These are phyloP conservation scores for Anolis apletophallus DNA, from an alignment of 2,797 vertebrate genomes.

Conservation along the genomic window DNA sequence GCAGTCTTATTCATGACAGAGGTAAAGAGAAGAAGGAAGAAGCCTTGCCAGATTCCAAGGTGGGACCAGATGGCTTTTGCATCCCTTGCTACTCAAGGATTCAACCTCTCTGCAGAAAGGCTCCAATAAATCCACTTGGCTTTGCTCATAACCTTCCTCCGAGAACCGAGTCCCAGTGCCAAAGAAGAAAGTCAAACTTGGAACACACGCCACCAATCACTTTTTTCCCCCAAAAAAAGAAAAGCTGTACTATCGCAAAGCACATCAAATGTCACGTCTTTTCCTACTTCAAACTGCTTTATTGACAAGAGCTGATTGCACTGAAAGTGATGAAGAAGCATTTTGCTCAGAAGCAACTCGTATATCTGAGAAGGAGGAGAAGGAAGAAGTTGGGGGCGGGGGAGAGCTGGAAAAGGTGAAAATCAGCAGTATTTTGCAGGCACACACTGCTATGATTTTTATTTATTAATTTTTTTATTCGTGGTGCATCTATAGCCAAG, in stretches of 20 bases:
- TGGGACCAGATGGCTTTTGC: too few species aligned
- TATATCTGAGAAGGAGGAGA: neutral
- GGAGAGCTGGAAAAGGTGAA: neutral
- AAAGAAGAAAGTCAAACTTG: constrained; percentile 48
- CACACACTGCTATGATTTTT: neutral
- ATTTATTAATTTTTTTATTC: neutral
- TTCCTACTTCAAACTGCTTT: neutral
- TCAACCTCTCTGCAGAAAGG: neutral
- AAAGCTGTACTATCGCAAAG: neutral
- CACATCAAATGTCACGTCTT: neutral
- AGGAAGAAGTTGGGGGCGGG: neutral
- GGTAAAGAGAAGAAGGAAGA: neutral
- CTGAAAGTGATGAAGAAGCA: constrained; percentile 5
- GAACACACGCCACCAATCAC: constrained; percentile 35
- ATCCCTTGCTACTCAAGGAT: neutral
- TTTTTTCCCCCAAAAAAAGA: constrained; percentile 12
- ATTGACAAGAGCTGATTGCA: neutral
- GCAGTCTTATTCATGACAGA: neutral
- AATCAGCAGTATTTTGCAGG: neutral
- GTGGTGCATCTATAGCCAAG: neutral
- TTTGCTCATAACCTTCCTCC: constrained; percentile 8
- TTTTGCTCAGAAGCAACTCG: neutral
- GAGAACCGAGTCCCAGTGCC: constrained; percentile 41
- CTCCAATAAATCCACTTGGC: neutral
- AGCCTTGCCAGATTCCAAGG: neutral